phyloP scores from a whole-genome alignment of 1,140 invertebrate genomes.

The Sitodiplosis mosellana region DNA sequence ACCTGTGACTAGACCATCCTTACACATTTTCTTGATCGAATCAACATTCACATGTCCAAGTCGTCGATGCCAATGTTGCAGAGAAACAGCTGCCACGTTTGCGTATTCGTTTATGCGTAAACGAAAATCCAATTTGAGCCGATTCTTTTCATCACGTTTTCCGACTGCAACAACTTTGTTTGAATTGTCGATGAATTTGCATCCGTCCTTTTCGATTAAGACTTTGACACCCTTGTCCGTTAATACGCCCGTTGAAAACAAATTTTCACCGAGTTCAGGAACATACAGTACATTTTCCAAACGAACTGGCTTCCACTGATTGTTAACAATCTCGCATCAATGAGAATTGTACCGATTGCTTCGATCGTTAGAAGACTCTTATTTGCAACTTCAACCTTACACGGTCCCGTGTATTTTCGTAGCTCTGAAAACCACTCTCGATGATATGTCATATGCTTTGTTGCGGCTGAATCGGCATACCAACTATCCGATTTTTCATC shows the following conservation, averaged over 20 bases:
- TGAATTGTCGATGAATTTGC: conserved; percentile 5
- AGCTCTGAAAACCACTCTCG: conserved; percentile 10
- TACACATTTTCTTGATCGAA: conserved; percentile 17
- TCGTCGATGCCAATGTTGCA: conserved; percentile 19
- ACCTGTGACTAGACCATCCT: conserved; percentile 8
- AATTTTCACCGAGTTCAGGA: conserved; percentile 8
- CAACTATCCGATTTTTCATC: conserved; percentile 2
- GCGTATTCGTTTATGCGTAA: conserved; percentile 3
- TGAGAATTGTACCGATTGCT: conserved; percentile 7
- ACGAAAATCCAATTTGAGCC: conserved; percentile 7
- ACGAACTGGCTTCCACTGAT: conserved; percentile 5
- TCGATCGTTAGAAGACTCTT: conserved; percentile 4
- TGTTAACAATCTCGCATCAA: conserved; percentile 7
- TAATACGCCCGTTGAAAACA: conserved; percentile 12
- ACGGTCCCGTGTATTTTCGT: neutral
- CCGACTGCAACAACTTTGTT: conserved; percentile 6
- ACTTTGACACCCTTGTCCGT: conserved; percentile 10
- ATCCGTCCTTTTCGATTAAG: conserved; percentile 7
- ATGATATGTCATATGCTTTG: neutral
- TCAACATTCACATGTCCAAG: conserved; percentile 23
- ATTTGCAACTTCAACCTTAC: conserved; percentile 9
- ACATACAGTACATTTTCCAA: conserved; percentile 11
- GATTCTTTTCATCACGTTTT: conserved; percentile 5
- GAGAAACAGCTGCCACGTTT: conserved; percentile 5
- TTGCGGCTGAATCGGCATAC: neutral